Evolutionary conservation across 2,888 invertebrate species (phyloP), one percentile per base, ranked within the genome.

Genomic region (Apamea monoglypha): DNA sequence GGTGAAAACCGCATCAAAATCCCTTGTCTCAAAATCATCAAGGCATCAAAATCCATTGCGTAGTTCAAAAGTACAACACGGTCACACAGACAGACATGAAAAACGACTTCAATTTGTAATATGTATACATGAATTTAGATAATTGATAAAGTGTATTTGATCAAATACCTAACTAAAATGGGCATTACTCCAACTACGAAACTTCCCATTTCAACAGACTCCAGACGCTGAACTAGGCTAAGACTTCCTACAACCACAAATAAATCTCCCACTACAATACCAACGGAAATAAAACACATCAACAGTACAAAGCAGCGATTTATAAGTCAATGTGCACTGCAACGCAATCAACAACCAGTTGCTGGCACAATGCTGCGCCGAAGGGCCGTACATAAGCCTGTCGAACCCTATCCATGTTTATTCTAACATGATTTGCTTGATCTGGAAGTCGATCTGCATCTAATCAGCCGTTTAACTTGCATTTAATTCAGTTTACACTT

Each of bases 351-450:
- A 84, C 84, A 82, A 82, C 84, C 53, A 84, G 82, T 82, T 74
- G 82, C 84, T 44, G 76, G 47, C 82, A 84, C 82, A 81, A 80
- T 77, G 73, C 80, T 66, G 72, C 59, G 21, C 61, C 71, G 78
- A 83, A 69, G 53, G 72, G 69, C 71, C 78, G 73, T 82, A 78
- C 81, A 79, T 83, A 88, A 85, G 85, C 79, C 82, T 91, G 90
- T 90, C 91, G 81, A 87, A 89, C 80, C 73, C 76, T 87, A 88
- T 87, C 87, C 86, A 84, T 88, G 90, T 91, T 90, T 91, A 91
- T 92, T 90, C 84, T 87, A 90, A 91, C 91, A 92, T 92, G 92
- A 92, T 92, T 91, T 91, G 88, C 91, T 90, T 77, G 88, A 91
- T 88, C 88, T 91, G 82, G 90, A 89, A 91, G 91, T 91, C 75